Conservation (phyloP, 2,888 invertebrate genomes). For the Lepidonotus clava region DNA sequence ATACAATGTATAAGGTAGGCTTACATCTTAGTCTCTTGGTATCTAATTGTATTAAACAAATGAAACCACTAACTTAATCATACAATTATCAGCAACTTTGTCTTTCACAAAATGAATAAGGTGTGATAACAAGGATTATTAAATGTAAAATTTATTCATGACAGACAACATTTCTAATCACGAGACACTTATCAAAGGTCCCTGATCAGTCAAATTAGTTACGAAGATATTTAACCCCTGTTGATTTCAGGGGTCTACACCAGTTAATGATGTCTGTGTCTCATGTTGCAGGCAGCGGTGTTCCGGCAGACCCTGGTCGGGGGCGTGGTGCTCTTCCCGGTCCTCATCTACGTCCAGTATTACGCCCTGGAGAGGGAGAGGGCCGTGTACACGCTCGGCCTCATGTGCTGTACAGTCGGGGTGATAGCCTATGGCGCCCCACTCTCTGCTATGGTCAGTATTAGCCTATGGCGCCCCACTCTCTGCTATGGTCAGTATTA, state of each 20-base stretch:
- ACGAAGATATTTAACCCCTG: too few relatives aligned
- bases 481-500: constrained; percentile 57
- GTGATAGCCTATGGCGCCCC: constrained; percentile 58
- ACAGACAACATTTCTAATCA: too few relatives aligned
- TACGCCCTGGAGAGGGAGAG: constrained; percentile 49
- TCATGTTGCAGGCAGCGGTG: background rate
- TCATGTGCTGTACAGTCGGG: constrained; percentile 18
- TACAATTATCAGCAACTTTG: too few relatives aligned
- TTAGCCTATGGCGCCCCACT: constrained; percentile 58
- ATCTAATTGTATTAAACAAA: too few relatives aligned
- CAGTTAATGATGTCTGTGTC: background rate
- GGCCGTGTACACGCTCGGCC: constrained; percentile 50
- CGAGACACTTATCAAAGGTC: too few relatives aligned
- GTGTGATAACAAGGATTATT: too few relatives aligned
- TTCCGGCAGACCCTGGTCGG: background rate
- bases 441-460: constrained; percentile 57
- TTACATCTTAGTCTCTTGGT: background rate
- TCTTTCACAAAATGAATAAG: too few relatives aligned
- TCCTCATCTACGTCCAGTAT: constrained; percentile 58
- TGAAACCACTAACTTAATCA: too few relatives aligned
- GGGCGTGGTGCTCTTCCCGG: constrained; percentile 52
- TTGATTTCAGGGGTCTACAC: too few relatives aligned
- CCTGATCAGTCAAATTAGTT: too few relatives aligned
- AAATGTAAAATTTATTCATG: too few relatives aligned
- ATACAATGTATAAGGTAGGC: constrained; percentile 36